These are phyloP conservation scores for Ceratotherium simum DNA, from an alignment of 2,113 vertebrate species.

Conservation along the genomic window DNA sequence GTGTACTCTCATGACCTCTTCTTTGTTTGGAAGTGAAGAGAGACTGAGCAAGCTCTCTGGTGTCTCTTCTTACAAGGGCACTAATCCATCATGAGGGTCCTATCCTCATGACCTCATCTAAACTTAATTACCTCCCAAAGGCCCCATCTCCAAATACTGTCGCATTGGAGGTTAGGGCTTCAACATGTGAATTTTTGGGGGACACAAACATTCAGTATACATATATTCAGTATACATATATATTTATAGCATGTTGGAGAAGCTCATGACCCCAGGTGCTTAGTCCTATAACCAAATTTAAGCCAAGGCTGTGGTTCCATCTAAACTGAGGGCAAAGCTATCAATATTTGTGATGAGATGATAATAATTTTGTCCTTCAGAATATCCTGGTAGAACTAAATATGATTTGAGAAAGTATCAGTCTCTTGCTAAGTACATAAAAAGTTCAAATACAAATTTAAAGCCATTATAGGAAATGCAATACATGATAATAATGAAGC, in stretches of 20 bases:
- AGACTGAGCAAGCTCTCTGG: not conserved
- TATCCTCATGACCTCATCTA: not conserved
- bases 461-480: not conserved
- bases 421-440: conserved; percentile 30
- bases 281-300: not conserved
- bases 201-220: not conserved
- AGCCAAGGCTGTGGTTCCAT: not conserved
- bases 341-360: conserved; percentile 16
- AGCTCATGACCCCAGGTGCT: not conserved
- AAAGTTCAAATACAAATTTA: conserved; percentile 29
- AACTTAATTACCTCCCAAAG: not conserved
- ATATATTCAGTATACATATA: too few species aligned
- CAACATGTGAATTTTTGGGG: not conserved
- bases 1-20: not conserved
- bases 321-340: conserved; percentile 22
- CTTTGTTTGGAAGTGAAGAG: not conserved
- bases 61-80: not conserved
- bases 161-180: not conserved
- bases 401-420: conserved; percentile 19
- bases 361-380: conserved; percentile 26
- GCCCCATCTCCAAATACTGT: not conserved
- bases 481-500: not conserved
- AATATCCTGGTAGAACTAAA: conserved; percentile 21
- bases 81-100: not conserved
- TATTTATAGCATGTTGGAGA: not conserved